Evolutionary conservation across 92 coral and sea anemone genomes (phyloP), one percentile per base, ranked within the genome.

Genomic region (Hydrozoanthus gracilis): DNA sequence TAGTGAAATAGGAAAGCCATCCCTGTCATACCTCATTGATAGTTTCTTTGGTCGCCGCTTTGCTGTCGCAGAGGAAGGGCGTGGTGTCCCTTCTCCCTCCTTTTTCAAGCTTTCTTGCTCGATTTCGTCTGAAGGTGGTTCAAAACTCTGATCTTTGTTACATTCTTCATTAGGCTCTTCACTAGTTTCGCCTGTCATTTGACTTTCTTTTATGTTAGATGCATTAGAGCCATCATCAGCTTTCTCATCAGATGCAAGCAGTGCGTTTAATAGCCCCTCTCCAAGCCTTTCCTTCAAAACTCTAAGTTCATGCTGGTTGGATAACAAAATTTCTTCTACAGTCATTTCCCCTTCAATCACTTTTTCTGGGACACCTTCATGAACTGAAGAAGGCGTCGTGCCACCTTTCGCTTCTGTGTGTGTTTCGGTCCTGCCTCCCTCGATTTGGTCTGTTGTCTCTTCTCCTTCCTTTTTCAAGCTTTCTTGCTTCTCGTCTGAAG

Each of bases 251-350:
- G 48, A 45, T 73, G 39, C 86, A 16, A 91, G 51, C 47, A 93
- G 46, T 13, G 49, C 12, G 4, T 86, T 79, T 11, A 84, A 67
- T 44, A 93, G 88, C 58, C 80, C 67, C 11, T 86, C 87, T 20
- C 92, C 95, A 67, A 94, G 86, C 52, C 90, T 90, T 49, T 79
- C 39, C 65, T 78, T 83, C 52, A 92, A 79, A 39, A 83, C 82
- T 15, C 87, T 89, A 1, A 94, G 83, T n/a, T 87, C 95, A 4
- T 64, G 82, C 70, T 94, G 94, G 48, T 94, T 90, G 5, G 76
- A 84, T 62, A 76, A 73, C 69, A 94, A 82, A 27, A 92, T 78
- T 1, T 92, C 94, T 8, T 88, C 93, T 20, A 94, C 80, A 20
- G 95, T 88, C 55, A 73, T 88, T n/a, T 86, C 76, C 10, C 79